Percentiles rank a stretch among this genome's conserved stretches.
phyloP scores from a whole-genome alignment of 1,140 invertebrate genomes.

The Amyelois transitella region DNA sequence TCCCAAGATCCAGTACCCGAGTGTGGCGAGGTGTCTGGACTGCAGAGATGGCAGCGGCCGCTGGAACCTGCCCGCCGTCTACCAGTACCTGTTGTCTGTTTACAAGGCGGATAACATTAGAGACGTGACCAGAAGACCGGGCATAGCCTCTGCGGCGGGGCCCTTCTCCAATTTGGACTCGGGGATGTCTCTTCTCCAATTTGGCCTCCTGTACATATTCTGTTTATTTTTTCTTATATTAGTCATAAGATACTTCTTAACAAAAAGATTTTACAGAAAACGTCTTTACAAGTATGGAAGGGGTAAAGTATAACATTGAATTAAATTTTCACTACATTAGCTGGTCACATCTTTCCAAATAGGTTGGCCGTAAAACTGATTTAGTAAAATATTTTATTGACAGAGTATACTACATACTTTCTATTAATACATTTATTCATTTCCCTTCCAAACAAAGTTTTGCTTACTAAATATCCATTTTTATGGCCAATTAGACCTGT shows the following conservation, averaged over 20 bases:
- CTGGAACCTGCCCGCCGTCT: constrained; percentile 83
- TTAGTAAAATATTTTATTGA: background rate
- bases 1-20: constrained; percentile 95
- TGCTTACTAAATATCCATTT: too few relatives aligned
- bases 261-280: constrained; percentile 81
- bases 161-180: constrained; percentile 62
- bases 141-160: constrained; percentile 27
- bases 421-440: too few relatives aligned
- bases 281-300: constrained; percentile 79
- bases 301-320: constrained; percentile 75
- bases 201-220: constrained; percentile 69
- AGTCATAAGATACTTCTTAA: constrained; percentile 85
- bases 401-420: too few relatives aligned
- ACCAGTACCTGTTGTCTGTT: constrained; percentile 84
- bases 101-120: constrained; percentile 79
- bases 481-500: too few relatives aligned
- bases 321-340: background rate
- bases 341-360: too few relatives aligned
- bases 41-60: constrained; percentile 78
- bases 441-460: too few relatives aligned
- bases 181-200: constrained; percentile 42
- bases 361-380: too few relatives aligned
- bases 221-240: constrained; percentile 75
- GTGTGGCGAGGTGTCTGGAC: constrained; percentile 77
- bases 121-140: constrained; percentile 35